Conservation (phyloP, 2,113 vertebrate species). For the Ptyas mucosa region DNA sequence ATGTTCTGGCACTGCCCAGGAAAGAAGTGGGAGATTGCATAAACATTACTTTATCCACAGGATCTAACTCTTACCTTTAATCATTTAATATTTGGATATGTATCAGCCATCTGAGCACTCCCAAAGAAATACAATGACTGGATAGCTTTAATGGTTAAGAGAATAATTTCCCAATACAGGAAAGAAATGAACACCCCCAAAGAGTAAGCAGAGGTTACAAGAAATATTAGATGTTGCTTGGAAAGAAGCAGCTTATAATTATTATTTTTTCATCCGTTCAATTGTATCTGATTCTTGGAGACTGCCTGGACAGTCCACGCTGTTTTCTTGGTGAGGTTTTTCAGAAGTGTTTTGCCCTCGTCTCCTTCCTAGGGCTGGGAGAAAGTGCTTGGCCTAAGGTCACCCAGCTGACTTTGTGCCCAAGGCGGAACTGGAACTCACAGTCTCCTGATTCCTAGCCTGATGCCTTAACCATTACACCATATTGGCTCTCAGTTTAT, state of each 20-base stretch:
- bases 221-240: neutral
- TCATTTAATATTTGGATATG: slow-evolving; percentile 24
- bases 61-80: slow-evolving; percentile 27
- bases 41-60: slow-evolving; percentile 30
- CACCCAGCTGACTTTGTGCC: neutral
- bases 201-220: neutral
- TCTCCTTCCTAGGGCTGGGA: neutral
- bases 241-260: neutral
- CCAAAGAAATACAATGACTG: neutral
- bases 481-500: neutral
- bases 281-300: neutral
- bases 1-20: slow-evolving; percentile 27
- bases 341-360: neutral
- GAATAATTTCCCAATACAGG: slow-evolving; percentile 1
- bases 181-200: neutral
- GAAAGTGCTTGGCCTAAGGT: neutral
- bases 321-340: neutral
- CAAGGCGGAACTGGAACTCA: neutral
- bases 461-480: neutral
- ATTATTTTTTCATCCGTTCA: neutral
- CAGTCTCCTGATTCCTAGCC: neutral
- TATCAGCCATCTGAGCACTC: slow-evolving; percentile 16
- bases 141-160: slow-evolving; percentile 10
- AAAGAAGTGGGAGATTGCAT: slow-evolving; percentile 26
- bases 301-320: neutral